Conservation (phyloP, 2,113 vertebrate genomes). For the Syrrhaptes paradoxus region DNA sequence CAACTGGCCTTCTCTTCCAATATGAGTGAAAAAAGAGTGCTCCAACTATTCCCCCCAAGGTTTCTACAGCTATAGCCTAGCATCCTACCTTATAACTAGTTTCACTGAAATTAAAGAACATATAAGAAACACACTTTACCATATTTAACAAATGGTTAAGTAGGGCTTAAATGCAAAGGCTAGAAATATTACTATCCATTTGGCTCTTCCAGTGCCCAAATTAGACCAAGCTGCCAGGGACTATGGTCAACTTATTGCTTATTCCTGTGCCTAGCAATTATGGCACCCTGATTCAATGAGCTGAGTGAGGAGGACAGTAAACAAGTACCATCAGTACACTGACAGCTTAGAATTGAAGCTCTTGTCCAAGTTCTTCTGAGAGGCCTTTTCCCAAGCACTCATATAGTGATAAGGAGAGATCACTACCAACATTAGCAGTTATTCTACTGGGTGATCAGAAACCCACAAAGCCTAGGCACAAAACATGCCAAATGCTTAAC, state of each 20-base stretch:
- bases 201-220: background rate
- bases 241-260: background rate
- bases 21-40: background rate
- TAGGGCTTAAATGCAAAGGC: background rate
- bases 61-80: background rate
- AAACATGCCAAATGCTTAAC: background rate
- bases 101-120: background rate
- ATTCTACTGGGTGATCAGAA: background rate
- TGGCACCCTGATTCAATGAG: background rate
- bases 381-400: background rate
- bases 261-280: background rate
- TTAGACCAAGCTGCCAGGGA: background rate
- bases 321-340: background rate
- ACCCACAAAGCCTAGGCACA: background rate
- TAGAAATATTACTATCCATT: background rate
- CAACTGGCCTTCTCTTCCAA: background rate
- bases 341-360: background rate
- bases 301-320: background rate
- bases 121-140: background rate
- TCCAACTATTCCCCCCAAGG: background rate
- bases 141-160: background rate
- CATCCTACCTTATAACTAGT: background rate
- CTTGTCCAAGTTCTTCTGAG: background rate
- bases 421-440: background rate
- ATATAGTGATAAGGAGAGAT: background rate